Conservation (phyloP, 2,797 vertebrate genomes). For the Sardinella longiceps region DNA sequence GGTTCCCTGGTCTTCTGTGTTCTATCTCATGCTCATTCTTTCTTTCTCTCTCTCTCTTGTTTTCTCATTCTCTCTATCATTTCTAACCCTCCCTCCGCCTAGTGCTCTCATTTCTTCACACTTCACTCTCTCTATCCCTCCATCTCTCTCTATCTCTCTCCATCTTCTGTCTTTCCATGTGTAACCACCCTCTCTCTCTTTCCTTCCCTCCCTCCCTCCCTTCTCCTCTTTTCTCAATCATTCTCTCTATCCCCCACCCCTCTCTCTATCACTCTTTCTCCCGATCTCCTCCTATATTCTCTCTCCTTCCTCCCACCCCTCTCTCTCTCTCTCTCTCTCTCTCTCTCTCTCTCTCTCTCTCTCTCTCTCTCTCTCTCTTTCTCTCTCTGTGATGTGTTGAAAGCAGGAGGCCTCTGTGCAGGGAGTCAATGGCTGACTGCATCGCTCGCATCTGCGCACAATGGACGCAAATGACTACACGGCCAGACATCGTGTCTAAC, state of each 20-base stretch:
- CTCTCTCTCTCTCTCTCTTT: background rate
- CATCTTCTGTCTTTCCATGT: too few species aligned
- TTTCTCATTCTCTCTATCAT: background rate
- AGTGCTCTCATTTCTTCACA: too few species aligned
- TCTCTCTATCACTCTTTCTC: background rate
- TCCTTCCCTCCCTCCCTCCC: too few species aligned
- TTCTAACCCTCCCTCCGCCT: background rate
- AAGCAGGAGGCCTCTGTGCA: slow-evolving; percentile 46
- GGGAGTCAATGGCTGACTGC: slow-evolving; percentile 58
- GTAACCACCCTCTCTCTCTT: too few species aligned
- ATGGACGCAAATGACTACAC: slow-evolving; percentile 13
- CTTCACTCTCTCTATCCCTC: background rate
- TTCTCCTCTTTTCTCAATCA: background rate
- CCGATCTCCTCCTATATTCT: background rate
- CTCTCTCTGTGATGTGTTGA: slow-evolving; percentile 11
- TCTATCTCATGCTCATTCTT: background rate
- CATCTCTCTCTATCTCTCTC: background rate
- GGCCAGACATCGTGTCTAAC: background rate
- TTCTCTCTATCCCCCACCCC: background rate
- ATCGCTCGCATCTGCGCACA: slow-evolving; percentile 26
- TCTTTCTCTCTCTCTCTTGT: background rate
- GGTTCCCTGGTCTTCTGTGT: background rate
- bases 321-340: background rate
- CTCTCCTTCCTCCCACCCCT: background rate
- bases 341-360: slow-evolving; percentile 29